Conservation (phyloP, 2,113 vertebrate genomes). For the Epinephelus cyanopodus region DNA sequence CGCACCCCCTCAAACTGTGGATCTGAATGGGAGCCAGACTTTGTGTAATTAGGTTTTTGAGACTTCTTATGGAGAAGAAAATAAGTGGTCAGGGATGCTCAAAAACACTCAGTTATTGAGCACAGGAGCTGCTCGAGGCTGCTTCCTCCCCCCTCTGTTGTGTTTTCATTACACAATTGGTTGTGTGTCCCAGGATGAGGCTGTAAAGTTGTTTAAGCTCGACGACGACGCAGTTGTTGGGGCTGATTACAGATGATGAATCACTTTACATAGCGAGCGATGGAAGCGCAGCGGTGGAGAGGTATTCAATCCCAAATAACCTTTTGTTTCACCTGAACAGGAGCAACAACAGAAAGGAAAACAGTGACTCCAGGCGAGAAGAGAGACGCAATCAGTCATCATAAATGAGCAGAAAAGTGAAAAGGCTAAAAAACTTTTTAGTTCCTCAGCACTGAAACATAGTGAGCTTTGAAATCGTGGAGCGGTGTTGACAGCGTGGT, state of each 20-base stretch:
- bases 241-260: conserved; percentile 69
- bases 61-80: conserved; percentile 30
- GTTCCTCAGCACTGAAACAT: conserved; percentile 64
- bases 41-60: conserved; percentile 32
- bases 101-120: conserved; percentile 25
- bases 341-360: conserved; percentile 27
- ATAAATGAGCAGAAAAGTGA: conserved; percentile 63
- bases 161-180: background rate
- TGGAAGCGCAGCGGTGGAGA: conserved; percentile 28
- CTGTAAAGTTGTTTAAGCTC: conserved; percentile 36
- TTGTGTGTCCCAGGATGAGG: conserved; percentile 19
- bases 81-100: conserved; percentile 15
- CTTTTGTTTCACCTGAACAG: conserved; percentile 62
- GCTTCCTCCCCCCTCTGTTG: background rate
- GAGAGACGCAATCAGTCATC: conserved; percentile 60
- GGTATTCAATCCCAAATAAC: conserved; percentile 44
- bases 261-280: conserved; percentile 47
- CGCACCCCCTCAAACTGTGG: conserved; percentile 1
- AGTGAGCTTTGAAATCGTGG: conserved; percentile 53
- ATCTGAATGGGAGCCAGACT: conserved; percentile 14
- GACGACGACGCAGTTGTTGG: conserved; percentile 19
- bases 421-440: conserved; percentile 48
- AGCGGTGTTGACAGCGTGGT: conserved; percentile 51
- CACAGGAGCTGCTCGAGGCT: conserved; percentile 16
- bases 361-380: conserved; percentile 33